These are phyloP conservation scores for Corythornis cristatus DNA, from an alignment of 2,113 vertebrate species.

Conservation along the genomic window DNA sequence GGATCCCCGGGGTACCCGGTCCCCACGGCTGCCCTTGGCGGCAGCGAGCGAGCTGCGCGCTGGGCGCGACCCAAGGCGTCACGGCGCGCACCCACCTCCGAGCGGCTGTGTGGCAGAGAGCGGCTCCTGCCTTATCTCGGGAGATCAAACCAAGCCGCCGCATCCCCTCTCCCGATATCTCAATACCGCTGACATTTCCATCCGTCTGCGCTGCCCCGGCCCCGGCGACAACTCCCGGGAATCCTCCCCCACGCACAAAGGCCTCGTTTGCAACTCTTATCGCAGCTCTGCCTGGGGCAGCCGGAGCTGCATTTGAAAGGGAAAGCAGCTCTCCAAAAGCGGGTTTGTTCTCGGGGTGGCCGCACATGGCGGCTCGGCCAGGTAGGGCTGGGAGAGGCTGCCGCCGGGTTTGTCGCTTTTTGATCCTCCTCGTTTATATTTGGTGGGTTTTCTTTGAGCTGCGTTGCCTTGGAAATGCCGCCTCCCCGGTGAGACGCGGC, in stretches of 20 bases:
- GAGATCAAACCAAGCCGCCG: not conserved
- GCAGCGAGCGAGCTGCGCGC: not conserved
- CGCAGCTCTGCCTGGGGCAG: not conserved
- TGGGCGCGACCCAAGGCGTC: accelerated
- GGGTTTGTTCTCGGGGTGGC: not conserved
- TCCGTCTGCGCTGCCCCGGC: not conserved
- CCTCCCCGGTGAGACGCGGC: not conserved
- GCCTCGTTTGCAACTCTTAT: not conserved
- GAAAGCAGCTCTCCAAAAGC: not conserved
- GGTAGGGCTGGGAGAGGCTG: accelerated
- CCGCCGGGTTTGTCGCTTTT: not conserved
- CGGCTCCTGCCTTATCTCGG: not conserved
- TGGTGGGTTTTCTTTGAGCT: not conserved
- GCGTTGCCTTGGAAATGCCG: not conserved
- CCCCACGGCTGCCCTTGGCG: not conserved
- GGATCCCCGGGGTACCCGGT: not conserved
- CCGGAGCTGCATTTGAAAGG: not conserved
- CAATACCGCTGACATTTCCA: not conserved
- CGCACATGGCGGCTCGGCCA: accelerated
- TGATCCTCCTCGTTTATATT: not conserved
- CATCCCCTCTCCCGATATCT: not conserved
- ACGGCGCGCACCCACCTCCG: accelerated
- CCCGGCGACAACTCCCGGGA: not conserved
- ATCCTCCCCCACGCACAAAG: not conserved
- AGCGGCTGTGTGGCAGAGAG: not conserved